These are phyloP conservation scores for Octopus sinensis DNA, from an alignment of 1,140 invertebrate species.

Conservation along the genomic window DNA sequence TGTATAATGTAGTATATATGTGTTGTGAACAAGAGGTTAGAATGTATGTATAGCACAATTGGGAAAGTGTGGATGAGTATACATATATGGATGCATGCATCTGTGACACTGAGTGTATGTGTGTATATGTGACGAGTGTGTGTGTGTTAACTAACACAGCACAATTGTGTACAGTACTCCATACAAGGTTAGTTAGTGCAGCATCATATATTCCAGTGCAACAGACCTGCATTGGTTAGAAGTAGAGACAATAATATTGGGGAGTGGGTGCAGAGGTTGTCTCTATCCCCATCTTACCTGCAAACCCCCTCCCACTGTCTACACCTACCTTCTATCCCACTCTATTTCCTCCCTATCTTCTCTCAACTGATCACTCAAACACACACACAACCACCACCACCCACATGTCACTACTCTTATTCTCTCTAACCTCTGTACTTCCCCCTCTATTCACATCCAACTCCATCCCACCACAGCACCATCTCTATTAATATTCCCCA, in stretches of 20 bases:
- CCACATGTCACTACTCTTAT: not conserved
- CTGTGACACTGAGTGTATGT: too few relatives aligned
- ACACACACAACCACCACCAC: not conserved
- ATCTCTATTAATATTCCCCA: not conserved
- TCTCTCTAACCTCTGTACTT: not conserved
- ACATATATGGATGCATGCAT: not conserved
- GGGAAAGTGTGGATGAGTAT: not conserved
- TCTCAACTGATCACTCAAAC: not conserved
- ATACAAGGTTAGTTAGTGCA: too few relatives aligned
- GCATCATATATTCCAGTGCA: too few relatives aligned
- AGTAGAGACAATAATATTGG: too few relatives aligned
- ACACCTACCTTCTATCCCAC: not conserved
- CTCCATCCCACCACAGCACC: not conserved
- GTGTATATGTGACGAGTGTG: too few relatives aligned
- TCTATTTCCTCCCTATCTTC: not conserved
- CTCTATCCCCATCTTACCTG: too few relatives aligned
- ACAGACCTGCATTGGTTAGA: too few relatives aligned
- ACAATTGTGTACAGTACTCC: too few relatives aligned
- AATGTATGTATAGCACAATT: not conserved
- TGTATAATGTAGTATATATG: not conserved
- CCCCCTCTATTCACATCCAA: not conserved
- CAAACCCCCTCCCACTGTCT: not conserved
- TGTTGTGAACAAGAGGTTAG: not conserved
- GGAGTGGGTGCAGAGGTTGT: too few relatives aligned
- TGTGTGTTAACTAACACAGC: too few relatives aligned